A percentile compares a stretch with the other conserved stretches of the same genome.
These are phyloP conservation scores for Strigops habroptila DNA, from an alignment of 2,113 vertebrate species.

Conservation along the genomic window DNA sequence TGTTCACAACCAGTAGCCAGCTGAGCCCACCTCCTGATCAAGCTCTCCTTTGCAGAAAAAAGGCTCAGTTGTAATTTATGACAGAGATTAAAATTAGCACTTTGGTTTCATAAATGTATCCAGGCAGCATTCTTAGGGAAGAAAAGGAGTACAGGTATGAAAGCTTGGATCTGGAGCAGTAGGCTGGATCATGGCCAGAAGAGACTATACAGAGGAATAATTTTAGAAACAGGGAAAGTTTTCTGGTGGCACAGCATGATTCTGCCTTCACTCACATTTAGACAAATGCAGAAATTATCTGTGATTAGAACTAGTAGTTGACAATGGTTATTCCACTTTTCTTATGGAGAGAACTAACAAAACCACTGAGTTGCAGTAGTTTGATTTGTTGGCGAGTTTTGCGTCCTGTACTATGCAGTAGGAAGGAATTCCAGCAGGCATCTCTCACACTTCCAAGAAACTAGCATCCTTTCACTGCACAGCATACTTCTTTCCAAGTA, in stretches of 20 bases:
- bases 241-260: background rate
- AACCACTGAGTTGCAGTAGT: background rate
- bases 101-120: background rate
- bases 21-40: background rate
- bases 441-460: background rate
- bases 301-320: background rate
- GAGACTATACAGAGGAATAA: background rate
- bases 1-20: background rate
- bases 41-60: background rate
- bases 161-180: background rate
- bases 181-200: background rate
- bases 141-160: background rate
- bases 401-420: background rate
- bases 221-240: background rate
- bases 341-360: background rate
- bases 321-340: background rate
- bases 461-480: rapidly evolving
- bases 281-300: background rate
- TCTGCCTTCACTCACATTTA: background rate
- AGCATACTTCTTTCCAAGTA: background rate
- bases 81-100: background rate
- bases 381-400: background rate
- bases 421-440: background rate
- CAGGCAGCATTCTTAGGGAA: background rate
- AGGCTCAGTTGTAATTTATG: background rate